Evolutionary conservation across 2,888 invertebrate species (phyloP).

Genomic region (Calameuta idolon): DNA sequence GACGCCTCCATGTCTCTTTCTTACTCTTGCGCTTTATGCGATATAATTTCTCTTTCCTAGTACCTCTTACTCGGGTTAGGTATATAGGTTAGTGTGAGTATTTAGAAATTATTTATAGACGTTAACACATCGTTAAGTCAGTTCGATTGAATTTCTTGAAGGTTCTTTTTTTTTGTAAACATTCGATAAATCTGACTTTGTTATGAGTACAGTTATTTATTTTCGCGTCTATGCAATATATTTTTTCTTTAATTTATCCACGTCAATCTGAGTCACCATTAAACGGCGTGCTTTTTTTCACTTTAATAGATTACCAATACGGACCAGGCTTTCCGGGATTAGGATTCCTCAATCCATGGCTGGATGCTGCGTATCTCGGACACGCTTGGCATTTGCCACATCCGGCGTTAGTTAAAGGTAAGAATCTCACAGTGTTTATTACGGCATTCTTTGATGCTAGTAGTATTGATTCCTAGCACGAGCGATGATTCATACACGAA

Average conservation of each 20-base stretch:
- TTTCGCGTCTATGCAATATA: neutral
- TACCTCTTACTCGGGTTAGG: neutral
- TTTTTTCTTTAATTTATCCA: neutral
- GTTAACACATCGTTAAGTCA: constrained; percentile 9
- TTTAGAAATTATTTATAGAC: constrained; percentile 17
- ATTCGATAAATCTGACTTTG: constrained; percentile 23
- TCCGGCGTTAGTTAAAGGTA: constrained; percentile 75
- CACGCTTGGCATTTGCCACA: constrained; percentile 74
- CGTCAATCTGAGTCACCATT: neutral
- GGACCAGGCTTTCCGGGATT: constrained; percentile 73
- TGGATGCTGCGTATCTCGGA: constrained; percentile 86
- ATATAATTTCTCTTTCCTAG: neutral
- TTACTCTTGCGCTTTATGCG: neutral
- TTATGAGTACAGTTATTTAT: constrained; percentile 16
- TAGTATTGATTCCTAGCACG: constrained; percentile 28
- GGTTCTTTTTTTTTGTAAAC: constrained; percentile 18
- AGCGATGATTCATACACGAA: constrained; percentile 60
- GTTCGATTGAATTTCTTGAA: constrained; percentile 16
- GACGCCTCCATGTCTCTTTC: neutral
- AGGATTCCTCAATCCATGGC: constrained; percentile 82
- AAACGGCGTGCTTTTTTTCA: constrained; percentile 17
- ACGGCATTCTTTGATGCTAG: neutral
- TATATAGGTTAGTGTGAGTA: neutral
- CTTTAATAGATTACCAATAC: constrained; percentile 80
- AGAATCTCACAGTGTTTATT: constrained; percentile 35